Evolutionary conservation across 2,113 vertebrate species (phyloP).

Genomic region (Microcebus griseorufus): DNA sequence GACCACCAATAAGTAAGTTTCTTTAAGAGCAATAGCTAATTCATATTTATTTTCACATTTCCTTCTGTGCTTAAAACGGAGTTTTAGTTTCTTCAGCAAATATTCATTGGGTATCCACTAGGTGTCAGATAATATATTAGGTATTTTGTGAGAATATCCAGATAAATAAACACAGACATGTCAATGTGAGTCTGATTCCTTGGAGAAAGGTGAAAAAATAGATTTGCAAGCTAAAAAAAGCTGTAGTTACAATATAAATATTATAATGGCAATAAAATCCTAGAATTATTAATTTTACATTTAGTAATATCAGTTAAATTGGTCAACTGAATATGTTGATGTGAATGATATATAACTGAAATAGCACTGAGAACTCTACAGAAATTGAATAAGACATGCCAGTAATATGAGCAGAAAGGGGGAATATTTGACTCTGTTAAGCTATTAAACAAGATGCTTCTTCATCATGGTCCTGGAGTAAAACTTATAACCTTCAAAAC

Average conservation of each 20-base stretch:
- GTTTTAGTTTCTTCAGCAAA: constrained; percentile 8
- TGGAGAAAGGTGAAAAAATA: neutral
- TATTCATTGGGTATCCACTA: constrained; percentile 64
- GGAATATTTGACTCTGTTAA: neutral
- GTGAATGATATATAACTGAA: neutral
- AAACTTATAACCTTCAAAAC: neutral
- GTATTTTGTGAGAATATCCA: neutral
- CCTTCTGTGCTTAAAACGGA: neutral
- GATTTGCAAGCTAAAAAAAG: neutral
- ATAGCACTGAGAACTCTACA: neutral
- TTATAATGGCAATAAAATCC: neutral
- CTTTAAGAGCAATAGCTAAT: constrained; percentile 5
- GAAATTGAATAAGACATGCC: neutral
- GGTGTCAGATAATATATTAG: constrained; percentile 66
- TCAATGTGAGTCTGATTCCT: neutral
- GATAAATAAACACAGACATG: neutral
- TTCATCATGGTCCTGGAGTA: neutral
- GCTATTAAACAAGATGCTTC: neutral
- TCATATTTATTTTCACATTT: constrained; percentile 40
- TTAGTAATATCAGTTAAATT: neutral
- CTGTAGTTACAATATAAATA: neutral
- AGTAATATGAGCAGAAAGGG: neutral
- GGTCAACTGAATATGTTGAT: neutral
- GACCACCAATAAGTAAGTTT: neutral
- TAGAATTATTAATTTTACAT: neutral